Evolutionary conservation across 2,888 invertebrate species (phyloP), one percentile per base, ranked within the genome.

Genomic region (Asteroscopus sphinx): DNA sequence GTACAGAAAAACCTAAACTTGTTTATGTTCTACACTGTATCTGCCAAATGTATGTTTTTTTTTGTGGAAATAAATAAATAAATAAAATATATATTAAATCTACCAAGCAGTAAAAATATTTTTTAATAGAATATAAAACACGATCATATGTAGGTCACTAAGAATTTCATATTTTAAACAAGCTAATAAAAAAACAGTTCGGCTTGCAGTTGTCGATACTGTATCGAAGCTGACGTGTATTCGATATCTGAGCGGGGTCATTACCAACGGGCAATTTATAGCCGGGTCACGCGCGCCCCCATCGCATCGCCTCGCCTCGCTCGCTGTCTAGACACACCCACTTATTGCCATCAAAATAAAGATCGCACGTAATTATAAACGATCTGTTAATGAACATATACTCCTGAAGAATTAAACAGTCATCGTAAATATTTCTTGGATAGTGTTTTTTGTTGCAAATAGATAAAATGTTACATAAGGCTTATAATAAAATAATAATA

Each of bases 211-310:
- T 36, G 51, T 57, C 47, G 44, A 57, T 72, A 51, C 45, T 41
- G 47, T 64, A 47, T 55, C 59, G 51, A 59, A 76, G 47, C 58
- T 76, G 61, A 67, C 61, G 51, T 69, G 53, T 61, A 62, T 56
- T 68, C 69, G 67, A 65, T 74, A 69, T 62, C 66, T 63, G 51
- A 58, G 62, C 47, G 56, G 59, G 64, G 69, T 69, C 74, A 76
- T 70, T 70, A 76, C 60, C 64, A 62, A 69, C 56, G 36, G 52
- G 42, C 60, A 59, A 65, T 76, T 68, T 58, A 66, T 55, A 76
- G 52, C 52, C 69, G 49, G 53, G 61, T 77, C 76, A 76, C 76
- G 76, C 55, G 60, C 71, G 77, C 64, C 60, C 59, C 55, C 51
- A 52, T 63, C 59, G 62, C 59, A 45, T 48, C 49, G 46, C 65